A percentile compares a stretch with the other conserved stretches of the same genome.
Conservation (phyloP, 2,113 vertebrate species). For the Trinectes maculatus region DNA sequence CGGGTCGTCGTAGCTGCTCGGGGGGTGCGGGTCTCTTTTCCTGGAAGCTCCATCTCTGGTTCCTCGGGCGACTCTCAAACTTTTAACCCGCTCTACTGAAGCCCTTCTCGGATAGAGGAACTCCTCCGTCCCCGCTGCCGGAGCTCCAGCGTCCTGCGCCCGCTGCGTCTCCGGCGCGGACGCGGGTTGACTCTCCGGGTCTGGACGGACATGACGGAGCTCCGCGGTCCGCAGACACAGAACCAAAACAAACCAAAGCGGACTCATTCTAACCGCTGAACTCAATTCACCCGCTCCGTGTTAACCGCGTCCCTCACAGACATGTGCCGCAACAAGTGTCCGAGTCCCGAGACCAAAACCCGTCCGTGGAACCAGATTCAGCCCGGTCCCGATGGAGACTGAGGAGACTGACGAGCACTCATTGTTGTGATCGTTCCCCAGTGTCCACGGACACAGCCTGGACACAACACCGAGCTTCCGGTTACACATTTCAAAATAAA, state of each 20-base stretch:
- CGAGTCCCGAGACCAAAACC: neutral
- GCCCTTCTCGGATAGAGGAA: neutral
- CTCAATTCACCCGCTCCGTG: neutral
- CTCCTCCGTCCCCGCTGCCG: neutral
- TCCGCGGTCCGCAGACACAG: conserved; percentile 52
- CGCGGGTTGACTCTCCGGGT: neutral
- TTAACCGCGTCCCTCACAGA: conserved; percentile 3
- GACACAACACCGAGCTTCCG: conserved; percentile 37
- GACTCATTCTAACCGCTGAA: conserved; percentile 41
- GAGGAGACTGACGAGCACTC: neutral
- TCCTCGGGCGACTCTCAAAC: conserved; percentile 67
- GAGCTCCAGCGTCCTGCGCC: conserved; percentile 12
- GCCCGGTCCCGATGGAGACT: conserved; percentile 32
- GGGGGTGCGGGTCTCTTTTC: conserved; percentile 69
- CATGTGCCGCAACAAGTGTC: conserved; percentile 19
- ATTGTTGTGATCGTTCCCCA: conserved; percentile 8
- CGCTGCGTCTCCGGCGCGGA: neutral
- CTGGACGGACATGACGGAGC: conserved; percentile 22
- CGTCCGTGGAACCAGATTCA: neutral
- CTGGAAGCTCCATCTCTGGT: conserved; percentile 63
- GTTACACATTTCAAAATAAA: conserved; percentile 51
- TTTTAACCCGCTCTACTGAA: neutral
- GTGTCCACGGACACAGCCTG: too few relatives aligned
- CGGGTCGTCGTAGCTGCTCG: conserved; percentile 66
- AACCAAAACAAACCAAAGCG: conserved; percentile 46